Conservation (phyloP, 2,113 vertebrate genomes). For the Clarias magur region DNA sequence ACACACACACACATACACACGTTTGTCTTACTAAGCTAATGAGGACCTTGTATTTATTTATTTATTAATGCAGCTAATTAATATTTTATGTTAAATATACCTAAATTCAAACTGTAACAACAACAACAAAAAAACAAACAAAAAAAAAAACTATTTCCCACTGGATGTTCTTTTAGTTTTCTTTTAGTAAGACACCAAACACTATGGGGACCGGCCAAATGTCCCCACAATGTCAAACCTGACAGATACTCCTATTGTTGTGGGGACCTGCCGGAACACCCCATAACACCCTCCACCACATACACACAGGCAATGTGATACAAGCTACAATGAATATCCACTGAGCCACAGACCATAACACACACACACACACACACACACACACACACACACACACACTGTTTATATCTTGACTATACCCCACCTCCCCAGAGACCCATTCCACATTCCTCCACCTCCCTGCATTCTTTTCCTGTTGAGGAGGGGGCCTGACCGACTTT, state of each 20-base stretch:
- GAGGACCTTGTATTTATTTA: neutral
- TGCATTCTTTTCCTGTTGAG: conserved; percentile 62
- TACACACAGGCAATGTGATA: conserved; percentile 27
- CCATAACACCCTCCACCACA: conserved; percentile 11
- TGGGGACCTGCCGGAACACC: neutral
- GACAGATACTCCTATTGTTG: neutral
- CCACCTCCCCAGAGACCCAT: conserved; percentile 62
- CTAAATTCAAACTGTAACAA: neutral
- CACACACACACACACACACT: conserved; percentile 48
- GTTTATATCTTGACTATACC: conserved; percentile 62
- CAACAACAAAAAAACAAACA: too few relatives aligned
- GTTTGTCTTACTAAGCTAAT: neutral
- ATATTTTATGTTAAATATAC: neutral
- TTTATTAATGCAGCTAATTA: neutral
- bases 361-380: conserved; percentile 35
- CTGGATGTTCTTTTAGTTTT: neutral
- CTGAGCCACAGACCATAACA: conserved; percentile 32
- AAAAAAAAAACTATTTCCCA: too few relatives aligned
- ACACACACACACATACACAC: conserved; percentile 41
- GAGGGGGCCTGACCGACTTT: conserved; percentile 56
- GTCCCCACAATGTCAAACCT: neutral
- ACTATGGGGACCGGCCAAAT: neutral
- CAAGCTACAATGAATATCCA: conserved; percentile 40
- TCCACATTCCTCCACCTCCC: conserved; percentile 66
- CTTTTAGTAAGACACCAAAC: neutral